phyloP scores from a whole-genome alignment of 2,113 vertebrate genomes.

The Hippocampus abdominalis region DNA sequence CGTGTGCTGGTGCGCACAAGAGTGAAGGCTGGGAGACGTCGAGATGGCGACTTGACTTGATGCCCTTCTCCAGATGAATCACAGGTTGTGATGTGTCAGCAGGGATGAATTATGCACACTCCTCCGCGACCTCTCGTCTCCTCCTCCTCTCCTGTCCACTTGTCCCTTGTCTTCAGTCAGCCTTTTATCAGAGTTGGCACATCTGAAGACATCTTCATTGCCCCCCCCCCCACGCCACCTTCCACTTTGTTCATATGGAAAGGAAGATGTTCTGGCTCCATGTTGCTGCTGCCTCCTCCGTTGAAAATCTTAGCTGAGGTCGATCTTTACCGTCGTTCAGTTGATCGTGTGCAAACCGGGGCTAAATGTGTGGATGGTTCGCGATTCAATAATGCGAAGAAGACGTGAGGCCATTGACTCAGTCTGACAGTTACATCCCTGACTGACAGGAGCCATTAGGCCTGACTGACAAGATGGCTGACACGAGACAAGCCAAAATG shows the following conservation, averaged over 20 bases:
- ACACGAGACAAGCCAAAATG: slow-evolving; percentile 54
- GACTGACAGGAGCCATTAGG: slow-evolving; percentile 65
- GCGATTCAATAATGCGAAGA: slow-evolving; percentile 48
- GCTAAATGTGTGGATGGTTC: slow-evolving; percentile 46
- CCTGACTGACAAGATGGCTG: slow-evolving; percentile 65
- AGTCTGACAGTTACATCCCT: slow-evolving; percentile 59
- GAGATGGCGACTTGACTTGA: slow-evolving; percentile 63
- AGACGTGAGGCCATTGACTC: slow-evolving; percentile 45
- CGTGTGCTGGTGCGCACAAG: slow-evolving; percentile 27
- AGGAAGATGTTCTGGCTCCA: slow-evolving; percentile 13
- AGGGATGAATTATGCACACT: slow-evolving; percentile 71
- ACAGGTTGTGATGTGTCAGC: slow-evolving; percentile 72
- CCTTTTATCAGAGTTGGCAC: slow-evolving; percentile 64
- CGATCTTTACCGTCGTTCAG: background rate
- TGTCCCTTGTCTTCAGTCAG: slow-evolving; percentile 59
- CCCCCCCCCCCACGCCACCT: slow-evolving; percentile 9
- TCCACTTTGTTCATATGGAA: slow-evolving; percentile 23
- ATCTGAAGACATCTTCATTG: slow-evolving; percentile 55
- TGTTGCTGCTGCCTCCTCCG: background rate
- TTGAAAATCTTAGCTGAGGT: background rate
- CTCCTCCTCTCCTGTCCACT: slow-evolving; percentile 44
- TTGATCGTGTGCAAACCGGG: slow-evolving; percentile 11
- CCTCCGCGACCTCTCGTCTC: slow-evolving; percentile 38
- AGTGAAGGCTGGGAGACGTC: slow-evolving; percentile 53
- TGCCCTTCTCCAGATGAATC: slow-evolving; percentile 72